Conservation (phyloP, 2,113 vertebrate species). For the Harpagus bidentatus region DNA sequence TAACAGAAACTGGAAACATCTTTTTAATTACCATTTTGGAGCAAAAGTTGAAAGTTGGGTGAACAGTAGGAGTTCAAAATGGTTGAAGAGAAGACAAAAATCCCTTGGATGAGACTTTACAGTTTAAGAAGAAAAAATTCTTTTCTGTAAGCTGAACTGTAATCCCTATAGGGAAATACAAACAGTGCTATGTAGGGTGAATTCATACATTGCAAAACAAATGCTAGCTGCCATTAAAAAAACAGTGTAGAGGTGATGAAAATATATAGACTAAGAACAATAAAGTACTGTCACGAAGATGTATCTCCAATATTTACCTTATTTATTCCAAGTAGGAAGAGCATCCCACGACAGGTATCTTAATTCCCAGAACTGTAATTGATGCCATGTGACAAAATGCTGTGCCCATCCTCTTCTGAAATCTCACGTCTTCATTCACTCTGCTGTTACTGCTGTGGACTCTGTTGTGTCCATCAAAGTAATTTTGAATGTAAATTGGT, state of each 20-base stretch:
- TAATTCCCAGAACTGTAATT: background rate
- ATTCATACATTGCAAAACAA: background rate
- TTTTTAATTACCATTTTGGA: background rate
- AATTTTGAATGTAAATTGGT: background rate
- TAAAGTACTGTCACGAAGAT: background rate
- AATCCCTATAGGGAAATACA: background rate
- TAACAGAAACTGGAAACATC: background rate
- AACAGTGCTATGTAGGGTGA: background rate
- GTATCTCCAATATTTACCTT: background rate
- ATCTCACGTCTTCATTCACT: background rate
- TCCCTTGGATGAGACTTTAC: background rate
- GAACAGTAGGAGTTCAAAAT: background rate
- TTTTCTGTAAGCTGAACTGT: background rate
- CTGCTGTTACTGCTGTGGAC: background rate
- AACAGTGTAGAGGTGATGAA: background rate
- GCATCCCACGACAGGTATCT: background rate
- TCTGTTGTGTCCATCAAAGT: background rate
- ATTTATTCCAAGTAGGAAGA: background rate
- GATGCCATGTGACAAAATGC: background rate
- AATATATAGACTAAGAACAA: background rate
- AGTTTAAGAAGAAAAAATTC: background rate
- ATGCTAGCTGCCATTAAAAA: background rate
- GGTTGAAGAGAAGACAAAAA: background rate
- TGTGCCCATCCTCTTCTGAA: background rate
- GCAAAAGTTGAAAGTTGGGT: background rate